Evolutionary conservation across 2,888 invertebrate species (phyloP).

Genomic region (Drosophila greeni): DNA sequence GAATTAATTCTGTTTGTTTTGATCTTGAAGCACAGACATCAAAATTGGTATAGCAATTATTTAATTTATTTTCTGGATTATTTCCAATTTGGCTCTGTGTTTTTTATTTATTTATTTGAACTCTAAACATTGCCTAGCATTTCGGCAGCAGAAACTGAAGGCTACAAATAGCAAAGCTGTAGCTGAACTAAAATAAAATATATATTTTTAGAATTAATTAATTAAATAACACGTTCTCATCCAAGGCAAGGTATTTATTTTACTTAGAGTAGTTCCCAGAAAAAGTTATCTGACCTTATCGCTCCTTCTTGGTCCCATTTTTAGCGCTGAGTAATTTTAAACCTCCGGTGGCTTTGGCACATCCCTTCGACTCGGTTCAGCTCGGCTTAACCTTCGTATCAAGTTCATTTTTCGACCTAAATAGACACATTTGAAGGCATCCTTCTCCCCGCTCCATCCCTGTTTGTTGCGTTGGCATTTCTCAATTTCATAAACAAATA

Average conservation of each 20-base stretch:
- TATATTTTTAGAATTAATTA: background rate
- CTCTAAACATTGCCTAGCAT: background rate
- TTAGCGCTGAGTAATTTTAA: slow-evolving; percentile 1
- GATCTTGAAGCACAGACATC: slow-evolving; percentile 5
- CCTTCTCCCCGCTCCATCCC: background rate
- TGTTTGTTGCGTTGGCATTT: slow-evolving; percentile 16
- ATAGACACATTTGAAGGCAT: slow-evolving; percentile 27
- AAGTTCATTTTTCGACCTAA: slow-evolving; percentile 28
- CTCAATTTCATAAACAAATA: slow-evolving; percentile 45
- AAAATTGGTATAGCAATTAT: slow-evolving; percentile 4
- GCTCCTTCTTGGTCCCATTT: no score
- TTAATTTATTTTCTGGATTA: slow-evolving; percentile 3
- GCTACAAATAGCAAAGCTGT: no score
- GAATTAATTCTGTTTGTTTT: slow-evolving; percentile 1
- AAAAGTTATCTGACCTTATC: background rate
- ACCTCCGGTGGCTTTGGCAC: background rate
- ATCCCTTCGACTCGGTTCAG: background rate
- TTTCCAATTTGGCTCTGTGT: background rate
- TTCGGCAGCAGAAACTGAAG: background rate
- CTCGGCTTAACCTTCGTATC: slow-evolving; percentile 10
- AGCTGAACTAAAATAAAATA: background rate
- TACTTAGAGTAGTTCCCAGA: slow-evolving; percentile 2
- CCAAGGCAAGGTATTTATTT: background rate
- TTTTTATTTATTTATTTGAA: background rate
- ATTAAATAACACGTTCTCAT: background rate